These are phyloP conservation scores for Amphiprion percula DNA, from an alignment of 2,113 vertebrate species.

Conservation along the genomic window DNA sequence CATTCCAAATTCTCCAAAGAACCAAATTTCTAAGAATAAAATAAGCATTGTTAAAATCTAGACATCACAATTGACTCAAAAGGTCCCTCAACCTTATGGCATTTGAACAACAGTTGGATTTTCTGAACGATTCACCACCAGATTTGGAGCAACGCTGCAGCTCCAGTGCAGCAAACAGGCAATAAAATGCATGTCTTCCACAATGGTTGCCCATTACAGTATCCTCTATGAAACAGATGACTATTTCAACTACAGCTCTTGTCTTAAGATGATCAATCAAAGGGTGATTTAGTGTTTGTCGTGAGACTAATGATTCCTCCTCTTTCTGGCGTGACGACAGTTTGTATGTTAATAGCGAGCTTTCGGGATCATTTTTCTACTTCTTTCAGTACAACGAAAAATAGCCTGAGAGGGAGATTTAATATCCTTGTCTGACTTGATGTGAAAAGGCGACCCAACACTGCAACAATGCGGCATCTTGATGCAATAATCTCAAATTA, in stretches of 20 bases:
- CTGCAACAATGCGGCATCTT: conserved; percentile 94
- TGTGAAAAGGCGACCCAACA: conserved; percentile 90
- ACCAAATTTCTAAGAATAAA: neutral
- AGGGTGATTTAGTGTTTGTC: conserved; percentile 50
- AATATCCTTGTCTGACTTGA: conserved; percentile 92
- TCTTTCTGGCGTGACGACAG: conserved; percentile 56
- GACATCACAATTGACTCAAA: no score
- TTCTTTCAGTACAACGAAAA: conserved; percentile 75
- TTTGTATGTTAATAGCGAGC: conserved; percentile 69
- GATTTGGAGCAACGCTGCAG: neutral
- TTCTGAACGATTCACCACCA: neutral
- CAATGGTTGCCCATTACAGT: conserved; percentile 12
- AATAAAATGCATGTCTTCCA: conserved; percentile 16
- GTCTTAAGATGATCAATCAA: conserved; percentile 55
- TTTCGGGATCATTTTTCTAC: conserved; percentile 76
- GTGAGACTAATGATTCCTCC: conserved; percentile 56
- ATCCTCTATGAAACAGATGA: conserved; percentile 18
- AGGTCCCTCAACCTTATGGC: neutral
- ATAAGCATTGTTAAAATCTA: no score
- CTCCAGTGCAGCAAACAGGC: conserved; percentile 10
- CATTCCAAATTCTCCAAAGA: no score
- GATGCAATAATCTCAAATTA: conserved; percentile 99
- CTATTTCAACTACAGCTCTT: conserved; percentile 20
- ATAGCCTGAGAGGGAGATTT: conserved; percentile 85
- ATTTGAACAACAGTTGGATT: neutral